Base-by-base conservation (phyloP, 2,113 vertebrate species). In the Galemys pyrenaicus region DNA sequence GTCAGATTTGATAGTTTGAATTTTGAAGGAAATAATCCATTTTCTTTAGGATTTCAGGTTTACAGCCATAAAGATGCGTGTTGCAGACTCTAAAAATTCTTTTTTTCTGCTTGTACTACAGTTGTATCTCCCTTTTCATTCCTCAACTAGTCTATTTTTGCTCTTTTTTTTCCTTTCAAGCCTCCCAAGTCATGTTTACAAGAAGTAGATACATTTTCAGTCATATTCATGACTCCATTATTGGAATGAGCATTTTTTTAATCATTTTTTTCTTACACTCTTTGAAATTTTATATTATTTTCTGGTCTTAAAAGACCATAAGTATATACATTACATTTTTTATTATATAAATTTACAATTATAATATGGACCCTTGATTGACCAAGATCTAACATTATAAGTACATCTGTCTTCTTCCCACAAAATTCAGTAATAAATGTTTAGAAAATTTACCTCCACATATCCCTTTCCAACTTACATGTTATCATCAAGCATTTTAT, bases 231-330 rank as follows among this genome's bases (percentile, higher is more conserved):
- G 28, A n/a, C n/a, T n/a, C n/a, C n/a, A n/a, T n/a, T n/a, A n/a
- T 67, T 58, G 15, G 41, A 85, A 10, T 60, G 39, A 74, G 20
- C 64, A 79, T 39, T 56, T 39, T 56, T 89, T 54, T 92, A 32
- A 73, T 71, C 44, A 65, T 49, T 68, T 86, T 70, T 49, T 89
- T 94, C 56, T 54, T 88, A 92, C 1, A 44, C 19, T 58, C n/a
- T 74, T 80, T 75, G 32, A 70, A 83, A 41, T 54, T 95, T 75
- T 41, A 24, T 60, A 82, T 83, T 73, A 32, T 74, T 81, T 79
- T 73, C 26, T 68, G 13, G 39, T 89, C 37, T 83, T 78, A 60
- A 60, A 51, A 51, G 49, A 51, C 49, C 49, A 46, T 6, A 46
- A 46, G 44, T 46, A 46, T 46, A 46, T 46, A 46, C 44, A 46